Conservation (phyloP, 64 coral and sea anemone genomes). For the Pocillopora damicornis region DNA sequence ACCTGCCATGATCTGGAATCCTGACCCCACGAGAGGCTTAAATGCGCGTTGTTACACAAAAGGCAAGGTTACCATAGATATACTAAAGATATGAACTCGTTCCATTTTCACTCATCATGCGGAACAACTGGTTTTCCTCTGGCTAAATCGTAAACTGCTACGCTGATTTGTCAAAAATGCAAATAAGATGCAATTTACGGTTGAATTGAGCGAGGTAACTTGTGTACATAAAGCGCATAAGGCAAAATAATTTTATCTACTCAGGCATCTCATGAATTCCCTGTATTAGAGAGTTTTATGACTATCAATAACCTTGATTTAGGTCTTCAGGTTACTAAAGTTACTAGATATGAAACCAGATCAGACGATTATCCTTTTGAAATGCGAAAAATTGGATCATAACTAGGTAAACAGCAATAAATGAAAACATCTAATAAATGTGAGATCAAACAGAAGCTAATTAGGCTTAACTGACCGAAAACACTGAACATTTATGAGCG, state of each 20-base stretch:
- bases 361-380: no score
- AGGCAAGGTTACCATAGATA: background rate
- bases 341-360: no score
- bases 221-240: background rate
- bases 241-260: background rate
- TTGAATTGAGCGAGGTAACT: background rate
- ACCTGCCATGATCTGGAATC: conserved; percentile 50
- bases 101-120: background rate
- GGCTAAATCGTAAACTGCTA: background rate
- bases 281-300: background rate
- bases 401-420: no score
- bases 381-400: no score
- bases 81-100: no score
- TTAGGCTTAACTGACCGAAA: no score
- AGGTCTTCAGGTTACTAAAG: no score
- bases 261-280: background rate
- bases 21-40: background rate
- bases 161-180: background rate
- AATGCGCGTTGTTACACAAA: background rate
- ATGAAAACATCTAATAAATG: no score
- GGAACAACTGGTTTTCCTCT: background rate
- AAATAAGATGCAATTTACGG: background rate
- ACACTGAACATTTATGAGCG: no score
- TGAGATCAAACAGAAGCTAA: no score
- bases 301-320: background rate